Evolutionary conservation across 2,888 invertebrate species (phyloP), one percentile per base, ranked within the genome.

Genomic region (Agriopis leucophaearia): DNA sequence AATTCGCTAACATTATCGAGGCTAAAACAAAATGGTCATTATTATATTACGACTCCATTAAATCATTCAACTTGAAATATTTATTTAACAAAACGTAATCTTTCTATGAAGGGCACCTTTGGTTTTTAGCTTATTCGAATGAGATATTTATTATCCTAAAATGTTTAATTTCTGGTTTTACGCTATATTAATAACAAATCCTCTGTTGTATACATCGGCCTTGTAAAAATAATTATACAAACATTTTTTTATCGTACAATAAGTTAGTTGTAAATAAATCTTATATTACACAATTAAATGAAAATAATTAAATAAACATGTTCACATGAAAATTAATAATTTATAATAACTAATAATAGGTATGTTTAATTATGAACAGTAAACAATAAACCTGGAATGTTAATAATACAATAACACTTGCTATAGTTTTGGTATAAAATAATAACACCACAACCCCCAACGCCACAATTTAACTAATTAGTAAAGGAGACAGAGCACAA

Each of bases 61-160:
- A 92, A 92, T 89, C 87, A 92, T 91, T 92, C 86, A 92, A 92
- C 92, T 92, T 91, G 92, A 92, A 92, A 91, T 90, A 92, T 92
- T 72, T 88, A 89, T 89, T 89, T 88, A 94, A 94, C 93, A 94
- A 91, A 94, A 94, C 92, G 92, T 93, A 93, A 92, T 92, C 90
- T 89, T 92, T 92, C 91, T 94, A 93, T 94, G 95, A 95, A 96
- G 96, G 96, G 96, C 96, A 96, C 96, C 96, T 96, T 96, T 96
- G 96, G 96, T 96, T 96, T 96, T 95, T 95, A 96, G 96, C 96
- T 96, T 96, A 96, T 85, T 90, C 92, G 88, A 94, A 95, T 95
- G 94, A 88, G 88, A 91, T 94, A 94, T 90, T 75, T 94, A 94
- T 90, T 75, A 92, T 91, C 89, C 92, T 92, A 92, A 89, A 69